Conservation (phyloP, 2,113 vertebrate species). For the Dendrocopos noguchii region DNA sequence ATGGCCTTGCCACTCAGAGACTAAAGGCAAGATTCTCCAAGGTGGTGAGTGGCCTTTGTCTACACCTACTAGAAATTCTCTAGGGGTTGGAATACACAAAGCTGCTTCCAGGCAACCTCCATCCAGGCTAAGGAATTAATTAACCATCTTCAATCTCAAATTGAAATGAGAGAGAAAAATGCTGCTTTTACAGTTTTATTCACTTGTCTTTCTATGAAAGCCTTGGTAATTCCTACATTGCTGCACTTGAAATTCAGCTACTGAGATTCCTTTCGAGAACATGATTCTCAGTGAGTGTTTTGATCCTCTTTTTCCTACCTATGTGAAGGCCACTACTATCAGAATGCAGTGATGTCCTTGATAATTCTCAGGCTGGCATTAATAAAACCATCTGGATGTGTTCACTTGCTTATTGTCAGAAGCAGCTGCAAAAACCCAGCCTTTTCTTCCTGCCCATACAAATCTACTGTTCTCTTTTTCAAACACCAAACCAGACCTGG, state of each 20-base stretch:
- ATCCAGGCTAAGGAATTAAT: conserved; percentile 10
- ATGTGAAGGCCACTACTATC: neutral
- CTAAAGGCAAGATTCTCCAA: neutral
- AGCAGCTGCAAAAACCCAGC: neutral
- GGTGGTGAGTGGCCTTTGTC: neutral
- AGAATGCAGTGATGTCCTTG: neutral
- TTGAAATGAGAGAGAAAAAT: neutral
- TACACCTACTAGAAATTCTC: neutral
- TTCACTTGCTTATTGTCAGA: neutral
- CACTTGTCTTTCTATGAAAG: neutral
- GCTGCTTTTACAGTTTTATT: conserved; percentile 1
- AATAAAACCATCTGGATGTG: neutral
- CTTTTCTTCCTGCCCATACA: neutral
- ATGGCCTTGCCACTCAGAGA: neutral
- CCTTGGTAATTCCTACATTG: neutral
- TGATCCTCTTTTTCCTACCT: neutral
- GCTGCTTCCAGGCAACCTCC: neutral
- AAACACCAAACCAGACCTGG: neutral
- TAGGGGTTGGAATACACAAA: neutral
- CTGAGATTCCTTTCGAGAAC: conserved; percentile 2
- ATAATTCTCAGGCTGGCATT: neutral
- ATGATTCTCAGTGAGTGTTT: neutral
- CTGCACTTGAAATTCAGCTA: neutral
- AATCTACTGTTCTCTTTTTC: neutral
- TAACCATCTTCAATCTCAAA: conserved; percentile 22